phyloP scores from a whole-genome alignment of 2,797 vertebrate genomes.

The Tolypeutes matacus region DNA sequence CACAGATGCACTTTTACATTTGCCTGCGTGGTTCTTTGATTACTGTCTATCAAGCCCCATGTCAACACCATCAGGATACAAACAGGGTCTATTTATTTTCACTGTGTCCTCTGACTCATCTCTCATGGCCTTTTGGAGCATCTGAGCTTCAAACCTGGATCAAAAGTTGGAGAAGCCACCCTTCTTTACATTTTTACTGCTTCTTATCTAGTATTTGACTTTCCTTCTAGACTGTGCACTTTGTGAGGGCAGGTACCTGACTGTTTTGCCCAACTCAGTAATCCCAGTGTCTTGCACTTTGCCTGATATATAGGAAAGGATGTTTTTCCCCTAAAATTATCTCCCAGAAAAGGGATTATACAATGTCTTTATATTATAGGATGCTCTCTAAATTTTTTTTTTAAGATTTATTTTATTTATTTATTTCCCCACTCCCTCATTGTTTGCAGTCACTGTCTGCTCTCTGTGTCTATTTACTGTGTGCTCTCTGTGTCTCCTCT shows the following conservation, averaged over 20 bases:
- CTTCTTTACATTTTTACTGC: neutral
- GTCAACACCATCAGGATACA: neutral
- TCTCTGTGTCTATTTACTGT: too few species aligned
- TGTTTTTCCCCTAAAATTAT: neutral
- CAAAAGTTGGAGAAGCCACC: neutral
- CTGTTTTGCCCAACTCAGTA: neutral
- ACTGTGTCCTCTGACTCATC: neutral
- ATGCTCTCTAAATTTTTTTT: too few species aligned
- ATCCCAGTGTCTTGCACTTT: neutral
- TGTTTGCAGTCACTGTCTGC: too few species aligned
- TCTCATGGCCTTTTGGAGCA: neutral
- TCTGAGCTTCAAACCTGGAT: neutral
- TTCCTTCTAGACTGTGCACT: neutral
- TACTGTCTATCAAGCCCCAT: neutral
- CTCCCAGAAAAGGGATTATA: neutral
- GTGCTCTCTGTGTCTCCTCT: too few species aligned
- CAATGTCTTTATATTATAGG: neutral
- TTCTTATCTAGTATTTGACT: neutral
- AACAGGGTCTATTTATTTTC: neutral
- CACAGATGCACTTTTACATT: neutral
- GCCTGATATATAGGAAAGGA: neutral
- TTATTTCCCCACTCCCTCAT: too few species aligned
- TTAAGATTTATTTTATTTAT: too few species aligned
- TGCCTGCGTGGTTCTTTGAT: neutral
- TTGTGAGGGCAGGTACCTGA: neutral